These are phyloP conservation scores for Tiaroga cobitis DNA, from an alignment of 2,797 vertebrate species.

Conservation along the genomic window DNA sequence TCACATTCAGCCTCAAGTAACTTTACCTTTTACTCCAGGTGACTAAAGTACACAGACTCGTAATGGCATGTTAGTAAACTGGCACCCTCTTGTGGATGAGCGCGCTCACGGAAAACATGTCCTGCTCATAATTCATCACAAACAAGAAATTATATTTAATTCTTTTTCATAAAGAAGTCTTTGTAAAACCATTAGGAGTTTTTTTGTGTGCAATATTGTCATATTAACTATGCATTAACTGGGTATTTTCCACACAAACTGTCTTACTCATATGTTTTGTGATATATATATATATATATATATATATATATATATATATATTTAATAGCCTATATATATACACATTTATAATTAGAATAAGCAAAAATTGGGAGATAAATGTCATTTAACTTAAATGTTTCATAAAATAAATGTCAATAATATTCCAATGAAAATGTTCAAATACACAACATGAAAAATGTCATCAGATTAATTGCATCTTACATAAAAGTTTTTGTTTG, in stretches of 20 bases:
- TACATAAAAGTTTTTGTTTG: too few relatives aligned
- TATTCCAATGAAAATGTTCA: not conserved
- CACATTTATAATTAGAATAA: not conserved
- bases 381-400: too few relatives aligned
- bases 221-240: not conserved
- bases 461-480: too few relatives aligned
- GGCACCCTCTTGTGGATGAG: constrained; percentile 40
- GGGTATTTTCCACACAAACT: not conserved
- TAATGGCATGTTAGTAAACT: not conserved
- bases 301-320: too few relatives aligned
- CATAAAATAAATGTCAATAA: not conserved
- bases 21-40: not conserved
- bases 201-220: too few relatives aligned
- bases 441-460: not conserved
- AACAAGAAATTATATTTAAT: not conserved
- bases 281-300: not conserved
- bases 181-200: not conserved
- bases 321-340: too few relatives aligned
- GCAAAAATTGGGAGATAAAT: not conserved
- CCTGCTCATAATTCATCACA: not conserved
- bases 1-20: not conserved
- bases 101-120: too few relatives aligned
- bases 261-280: not conserved
- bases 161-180: not conserved
- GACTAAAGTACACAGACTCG: not conserved